Evolutionary conservation across 1,140 invertebrate genomes (phyloP), one percentile per base, ranked within the genome.

Genomic region (Lepidurus apus): DNA sequence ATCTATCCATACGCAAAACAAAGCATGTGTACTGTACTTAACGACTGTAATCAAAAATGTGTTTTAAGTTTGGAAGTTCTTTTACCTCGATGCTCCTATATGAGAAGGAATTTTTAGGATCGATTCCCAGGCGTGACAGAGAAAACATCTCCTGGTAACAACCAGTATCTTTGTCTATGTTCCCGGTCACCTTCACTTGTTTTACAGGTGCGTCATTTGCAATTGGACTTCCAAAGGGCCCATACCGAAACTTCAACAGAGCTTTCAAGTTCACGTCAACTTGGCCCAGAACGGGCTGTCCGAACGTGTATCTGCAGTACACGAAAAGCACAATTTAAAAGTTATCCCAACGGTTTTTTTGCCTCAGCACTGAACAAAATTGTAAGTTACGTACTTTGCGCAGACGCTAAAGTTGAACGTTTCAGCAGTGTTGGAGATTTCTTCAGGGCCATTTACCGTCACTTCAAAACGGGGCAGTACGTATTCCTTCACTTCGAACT

Each of bases 401-500:
- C 53, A 65, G 53, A 65, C 53, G 53, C 53, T 65, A 21, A 65
- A 21, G 53, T 17, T 65, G 53, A 65, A 65, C 6, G 17, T 65
- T 65, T 65, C 13, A 65, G 53, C 53, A 45, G 87, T 86, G 1
- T 87, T 85, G 53, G 91, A 85, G 47, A 90, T 87, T 47, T 87
- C 90, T 53, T 86, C 84, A 0, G 90, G 90, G 17, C 89, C 85
- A n/a, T 86, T 86, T 10, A 92, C 85, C 0, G 86, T 87, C 0
- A 92, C 88, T 84, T 91, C 89, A 80, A 91, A 92, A 80, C 89
- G 88, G 7, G 91, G 91, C 11, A 92, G 83, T 43, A 91, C 87
- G 81, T 90, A 90, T 82, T 90, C 89, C 42, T 87, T 87, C 8
- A 91, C 88, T 79, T 89, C 86, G 80, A 91, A 90, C 26, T 77